These are phyloP conservation scores for Penaeus vannamei DNA, from an alignment of 1,140 invertebrate genomes.

Conservation along the genomic window DNA sequence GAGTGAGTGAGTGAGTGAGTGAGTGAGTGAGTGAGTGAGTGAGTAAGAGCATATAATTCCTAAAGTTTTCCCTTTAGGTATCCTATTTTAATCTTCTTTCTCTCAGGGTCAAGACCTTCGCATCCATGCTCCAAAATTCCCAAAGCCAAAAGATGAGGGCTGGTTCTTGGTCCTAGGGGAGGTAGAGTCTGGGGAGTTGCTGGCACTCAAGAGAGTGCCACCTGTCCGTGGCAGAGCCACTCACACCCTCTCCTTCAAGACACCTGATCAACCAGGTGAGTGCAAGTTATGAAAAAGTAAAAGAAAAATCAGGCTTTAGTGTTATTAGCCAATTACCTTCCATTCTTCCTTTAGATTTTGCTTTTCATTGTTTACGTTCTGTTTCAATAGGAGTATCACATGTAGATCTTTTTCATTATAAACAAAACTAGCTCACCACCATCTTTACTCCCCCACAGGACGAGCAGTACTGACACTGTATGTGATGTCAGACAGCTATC, in stretches of 20 bases:
- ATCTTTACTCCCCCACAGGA: conserved; percentile 75
- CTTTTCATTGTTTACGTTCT: neutral
- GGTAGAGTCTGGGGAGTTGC: conserved; percentile 80
- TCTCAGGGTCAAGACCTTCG: conserved; percentile 68
- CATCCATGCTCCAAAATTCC: conserved; percentile 87
- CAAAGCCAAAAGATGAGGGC: conserved; percentile 94
- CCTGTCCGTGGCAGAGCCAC: conserved; percentile 72
- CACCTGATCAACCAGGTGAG: conserved; percentile 75
- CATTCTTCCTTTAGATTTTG: neutral
- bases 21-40: conserved; percentile 8
- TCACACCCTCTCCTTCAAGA: conserved; percentile 78
- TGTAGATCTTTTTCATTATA: neutral
- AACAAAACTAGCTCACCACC: neutral
- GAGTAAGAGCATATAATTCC: neutral
- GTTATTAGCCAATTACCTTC: neutral
- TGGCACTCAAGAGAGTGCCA: conserved; percentile 86
- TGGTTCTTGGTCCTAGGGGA: conserved; percentile 93
- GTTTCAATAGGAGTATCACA: neutral
- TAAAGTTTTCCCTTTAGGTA: neutral
- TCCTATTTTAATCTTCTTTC: too few relatives aligned
- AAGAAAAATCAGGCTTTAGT: neutral
- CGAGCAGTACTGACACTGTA: conserved; percentile 85
- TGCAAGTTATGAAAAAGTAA: neutral
- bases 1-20: neutral
- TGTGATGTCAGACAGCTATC: conserved; percentile 93